Percentiles rank a stretch among this genome's conserved stretches.
phyloP scores from a whole-genome alignment of 2,888 invertebrate genomes.

The Bombyx huttoni region DNA sequence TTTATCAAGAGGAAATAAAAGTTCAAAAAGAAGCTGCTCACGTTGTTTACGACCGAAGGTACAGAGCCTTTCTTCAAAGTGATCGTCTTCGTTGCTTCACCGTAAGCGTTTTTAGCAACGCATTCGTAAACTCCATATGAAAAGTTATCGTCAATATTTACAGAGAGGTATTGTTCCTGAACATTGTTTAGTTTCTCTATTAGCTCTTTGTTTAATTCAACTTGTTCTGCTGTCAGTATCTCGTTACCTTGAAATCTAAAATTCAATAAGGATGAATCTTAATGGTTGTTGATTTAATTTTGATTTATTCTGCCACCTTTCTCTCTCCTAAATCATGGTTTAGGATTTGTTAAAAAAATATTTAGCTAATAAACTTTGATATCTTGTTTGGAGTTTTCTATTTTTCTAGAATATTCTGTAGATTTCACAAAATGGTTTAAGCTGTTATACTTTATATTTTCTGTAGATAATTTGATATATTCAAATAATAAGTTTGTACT shows the following conservation, averaged over 20 bases:
- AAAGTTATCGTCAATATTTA: constrained; percentile 23
- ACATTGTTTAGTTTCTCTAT: constrained; percentile 13
- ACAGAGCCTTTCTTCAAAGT: constrained; percentile 32
- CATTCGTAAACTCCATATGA: constrained; percentile 45
- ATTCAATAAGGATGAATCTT: background rate
- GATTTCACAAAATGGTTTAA: too few relatives aligned
- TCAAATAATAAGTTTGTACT: too few relatives aligned
- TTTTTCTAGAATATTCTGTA: too few relatives aligned
- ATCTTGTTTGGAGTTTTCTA: too few relatives aligned
- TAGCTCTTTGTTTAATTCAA: constrained; percentile 22
- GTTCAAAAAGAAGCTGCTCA: constrained; percentile 17
- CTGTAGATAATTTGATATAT: too few relatives aligned
- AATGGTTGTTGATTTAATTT: too few relatives aligned
- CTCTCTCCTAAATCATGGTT: too few relatives aligned
- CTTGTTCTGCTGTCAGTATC: constrained; percentile 18
- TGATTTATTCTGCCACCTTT: too few relatives aligned
- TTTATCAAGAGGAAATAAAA: too few relatives aligned
- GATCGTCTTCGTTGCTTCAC: constrained; percentile 29
- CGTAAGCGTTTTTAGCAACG: constrained; percentile 31
- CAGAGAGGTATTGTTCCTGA: constrained; percentile 12
- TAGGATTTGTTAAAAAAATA: too few relatives aligned
- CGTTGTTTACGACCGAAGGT: constrained; percentile 32
- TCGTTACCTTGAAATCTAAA: constrained; percentile 25
- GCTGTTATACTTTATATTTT: too few relatives aligned
- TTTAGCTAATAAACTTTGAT: too few relatives aligned